Conservation (phyloP, 1,140 invertebrate genomes). For the Hesperophylax magnus region DNA sequence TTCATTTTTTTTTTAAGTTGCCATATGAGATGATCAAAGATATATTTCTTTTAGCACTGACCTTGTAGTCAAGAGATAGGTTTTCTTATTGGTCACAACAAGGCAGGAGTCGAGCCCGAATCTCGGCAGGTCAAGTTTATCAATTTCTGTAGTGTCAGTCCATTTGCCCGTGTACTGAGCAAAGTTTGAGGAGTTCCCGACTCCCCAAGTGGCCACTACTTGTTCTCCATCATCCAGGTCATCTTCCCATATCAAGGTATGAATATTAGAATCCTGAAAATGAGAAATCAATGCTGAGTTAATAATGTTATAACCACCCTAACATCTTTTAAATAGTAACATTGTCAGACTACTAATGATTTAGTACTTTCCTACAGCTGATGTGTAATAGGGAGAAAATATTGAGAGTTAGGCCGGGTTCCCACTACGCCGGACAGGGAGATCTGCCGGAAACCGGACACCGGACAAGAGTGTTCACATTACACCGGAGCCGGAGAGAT, state of each 20-base stretch:
- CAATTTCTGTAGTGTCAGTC: constrained; percentile 43
- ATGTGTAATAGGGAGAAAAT: no score
- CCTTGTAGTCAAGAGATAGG: constrained; percentile 47
- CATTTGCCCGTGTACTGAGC: constrained; percentile 43
- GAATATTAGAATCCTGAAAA: constrained; percentile 47
- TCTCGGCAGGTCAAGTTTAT: constrained; percentile 46
- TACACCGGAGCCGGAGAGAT: no score
- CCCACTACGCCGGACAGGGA: no score
- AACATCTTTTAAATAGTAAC: no score
- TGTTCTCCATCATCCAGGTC: constrained; percentile 48
- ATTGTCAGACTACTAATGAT: no score
- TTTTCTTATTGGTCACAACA: constrained; percentile 49
- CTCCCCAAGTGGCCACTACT: constrained; percentile 44
- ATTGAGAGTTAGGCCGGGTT: no score
- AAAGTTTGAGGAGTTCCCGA: constrained; percentile 24
- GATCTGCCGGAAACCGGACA: no score
- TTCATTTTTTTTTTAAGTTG: no score
- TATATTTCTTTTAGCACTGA: neutral
- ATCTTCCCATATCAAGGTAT: constrained; percentile 51
- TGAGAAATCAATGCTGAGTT: neutral
- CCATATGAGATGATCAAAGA: no score
- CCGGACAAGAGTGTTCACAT: no score
- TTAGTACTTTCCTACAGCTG: no score
- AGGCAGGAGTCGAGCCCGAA: constrained; percentile 49
- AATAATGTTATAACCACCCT: no score